Percentiles rank a stretch among this genome's conserved stretches.
Conservation (phyloP, 2,113 vertebrate genomes). For the Corapipo altera region DNA sequence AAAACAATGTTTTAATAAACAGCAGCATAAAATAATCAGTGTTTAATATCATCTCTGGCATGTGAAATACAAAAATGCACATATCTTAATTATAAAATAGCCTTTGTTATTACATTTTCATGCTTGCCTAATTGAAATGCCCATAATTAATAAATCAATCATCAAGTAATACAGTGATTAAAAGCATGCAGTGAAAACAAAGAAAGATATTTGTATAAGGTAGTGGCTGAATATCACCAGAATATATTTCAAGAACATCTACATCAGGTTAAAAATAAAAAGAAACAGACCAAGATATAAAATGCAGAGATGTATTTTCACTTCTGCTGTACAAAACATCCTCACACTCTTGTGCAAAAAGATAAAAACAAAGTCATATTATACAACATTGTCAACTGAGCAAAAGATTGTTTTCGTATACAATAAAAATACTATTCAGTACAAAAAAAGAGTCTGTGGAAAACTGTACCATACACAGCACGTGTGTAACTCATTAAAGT, state of each 20-base stretch:
- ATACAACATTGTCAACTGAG: conserved; percentile 70
- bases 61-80: conserved; percentile 77
- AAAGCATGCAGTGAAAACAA: conserved; percentile 78
- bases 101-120: conserved; percentile 73
- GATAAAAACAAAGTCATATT: conserved; percentile 77
- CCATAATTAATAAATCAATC: conserved; percentile 74
- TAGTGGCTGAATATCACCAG: conserved; percentile 62
- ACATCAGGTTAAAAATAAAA: conserved; percentile 67
- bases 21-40: conserved; percentile 81
- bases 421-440: conserved; percentile 81
- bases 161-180: conserved; percentile 79
- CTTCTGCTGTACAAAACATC: conserved; percentile 90
- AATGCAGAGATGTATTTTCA: conserved; percentile 89
- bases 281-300: conserved; percentile 76
- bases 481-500: conserved; percentile 80
- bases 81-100: conserved; percentile 71
- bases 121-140: conserved; percentile 76
- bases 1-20: conserved; percentile 77
- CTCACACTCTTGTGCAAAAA: conserved; percentile 88
- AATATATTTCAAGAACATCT: conserved; percentile 70
- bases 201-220: conserved; percentile 57
- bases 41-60: conserved; percentile 80
- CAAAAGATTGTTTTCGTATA: conserved; percentile 61
- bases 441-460: conserved; percentile 68
- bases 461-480: conserved; percentile 66